Evolutionary conservation across 2,888 invertebrate genomes (phyloP), one percentile per base, ranked within the genome.

Genomic region (Diabrotica balteata): DNA sequence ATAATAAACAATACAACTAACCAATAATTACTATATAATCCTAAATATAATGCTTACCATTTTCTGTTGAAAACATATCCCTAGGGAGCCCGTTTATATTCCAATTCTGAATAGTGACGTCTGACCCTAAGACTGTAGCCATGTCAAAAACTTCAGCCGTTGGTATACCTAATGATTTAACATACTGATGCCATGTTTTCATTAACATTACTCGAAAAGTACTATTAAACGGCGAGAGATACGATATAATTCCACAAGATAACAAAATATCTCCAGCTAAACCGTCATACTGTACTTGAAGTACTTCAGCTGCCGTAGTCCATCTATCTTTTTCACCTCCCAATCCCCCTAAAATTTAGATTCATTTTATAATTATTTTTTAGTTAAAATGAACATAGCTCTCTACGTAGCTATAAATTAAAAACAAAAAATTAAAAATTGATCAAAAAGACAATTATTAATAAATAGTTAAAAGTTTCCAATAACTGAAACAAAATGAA

Each of bases 301-400:
- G 86, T 76, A 89, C 89, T 76, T 89, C 88, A 6, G 95, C 95
- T 17, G 92, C 92, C 58, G 85, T 82, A 7, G 90, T 91, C 97
- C 96, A 97, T 66, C 96, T 88, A 5, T 89, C 88, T 83, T 93
- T 94, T 85, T 97, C 96, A 4, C 95, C 95, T 6, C 96, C 95
- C 57, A 77, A 67, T 46, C 78, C 79, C 65, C 73, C 73, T 73
- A 59, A 32, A 32, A 32, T 32, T 32, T 32, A 32, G 2, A 32
- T 32, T 32, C 4, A 32, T 32, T 32, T 32, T 32, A 32, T 32
- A 32, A 32, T 32, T 32, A 32, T 32, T 32, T 32, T 32, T 32
- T 32, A 32, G 4, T 4, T 32, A 32, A 32, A 4, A 32, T 0
- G 4, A 5, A 32, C 5, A 32, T 32, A 32, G 32, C 3, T 5